A percentile compares a stretch with the other conserved stretches of the same genome.
phyloP scores from a whole-genome alignment of 2,888 invertebrate genomes.

The Chydorus sphaericus region DNA sequence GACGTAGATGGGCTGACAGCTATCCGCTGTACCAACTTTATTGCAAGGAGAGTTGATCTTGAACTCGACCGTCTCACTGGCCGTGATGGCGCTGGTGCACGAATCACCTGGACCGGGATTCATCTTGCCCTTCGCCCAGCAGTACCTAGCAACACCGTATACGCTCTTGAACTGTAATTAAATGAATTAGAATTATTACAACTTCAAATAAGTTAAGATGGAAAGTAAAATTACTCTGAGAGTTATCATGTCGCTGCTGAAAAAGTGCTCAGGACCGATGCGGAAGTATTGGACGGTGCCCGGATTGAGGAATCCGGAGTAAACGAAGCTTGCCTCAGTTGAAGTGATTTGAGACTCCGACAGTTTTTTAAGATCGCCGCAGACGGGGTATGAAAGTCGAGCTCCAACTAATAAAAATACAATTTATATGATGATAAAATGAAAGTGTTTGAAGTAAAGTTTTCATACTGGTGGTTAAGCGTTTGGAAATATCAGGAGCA shows the following conservation, averaged over 20 bases:
- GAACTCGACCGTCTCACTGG: slow-evolving; percentile 19
- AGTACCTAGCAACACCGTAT: slow-evolving; percentile 20
- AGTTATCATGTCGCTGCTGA: slow-evolving; percentile 19
- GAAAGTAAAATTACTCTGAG: slow-evolving; percentile 18
- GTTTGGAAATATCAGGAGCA: slow-evolving; percentile 7
- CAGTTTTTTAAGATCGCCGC: neutral
- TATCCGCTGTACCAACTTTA: slow-evolving; percentile 17
- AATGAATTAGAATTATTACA: neutral
- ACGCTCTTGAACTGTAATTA: slow-evolving; percentile 16
- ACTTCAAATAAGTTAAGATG: neutral
- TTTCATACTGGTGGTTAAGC: neutral
- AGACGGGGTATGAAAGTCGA: slow-evolving; percentile 3
- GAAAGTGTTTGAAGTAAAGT: neutral
- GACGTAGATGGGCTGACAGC: slow-evolving; percentile 21
- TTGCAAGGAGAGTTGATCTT: slow-evolving; percentile 19
- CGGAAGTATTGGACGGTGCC: slow-evolving; percentile 20
- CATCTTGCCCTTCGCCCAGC: slow-evolving; percentile 16
- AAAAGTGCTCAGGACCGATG: slow-evolving; percentile 21
- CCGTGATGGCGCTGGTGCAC: slow-evolving; percentile 18
- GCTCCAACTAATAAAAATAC: neutral
- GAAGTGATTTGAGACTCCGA: too few relatives aligned
- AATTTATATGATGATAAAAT: neutral
- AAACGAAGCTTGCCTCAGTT: slow-evolving; percentile 5
- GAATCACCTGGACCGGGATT: slow-evolving; percentile 12
- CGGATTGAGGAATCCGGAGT: slow-evolving; percentile 15